Evolutionary conservation across 30 jellyfish, hydroid and myxozoan genomes (phyloP), one percentile per base, ranked within the genome.

Genomic region (Mastigias papua): DNA sequence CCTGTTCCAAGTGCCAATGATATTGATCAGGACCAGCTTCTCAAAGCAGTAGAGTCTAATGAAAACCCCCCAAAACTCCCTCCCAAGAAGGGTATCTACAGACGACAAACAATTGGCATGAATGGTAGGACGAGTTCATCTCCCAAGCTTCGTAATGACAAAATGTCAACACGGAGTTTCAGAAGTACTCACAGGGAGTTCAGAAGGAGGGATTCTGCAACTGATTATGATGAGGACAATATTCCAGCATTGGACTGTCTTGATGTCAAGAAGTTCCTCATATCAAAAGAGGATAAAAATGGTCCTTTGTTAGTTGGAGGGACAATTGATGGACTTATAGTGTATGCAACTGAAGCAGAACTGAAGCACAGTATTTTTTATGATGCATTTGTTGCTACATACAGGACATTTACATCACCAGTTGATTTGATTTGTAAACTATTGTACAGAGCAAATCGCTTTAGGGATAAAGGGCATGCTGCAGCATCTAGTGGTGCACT

Each of bases 241-340:
- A 96, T 95, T 19, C 97, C 97, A 34, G 98, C 98, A 0, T 82
- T 95, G 27, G 99, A 95, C 61, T 90, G 99, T 74, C 31, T 70
- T 20, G 99, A 95, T 73, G 97, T 88, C 10, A 77, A 96, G 27
- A 81, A 82, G 34, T 86, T 90, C 70, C 84, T 95, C 19, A 77
- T 95, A 21, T 95, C 80, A 31, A 95, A 90, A 82, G 97, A 95
- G 21, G 99, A 95, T 74, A 88, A 89, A 69, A 90, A 80, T 72
- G 96, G 97, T 5, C 97, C 98, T 7, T 48, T 95, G 50, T 78
- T 95, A 57, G 95, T 95, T 81, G 99, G 97, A 42, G 99, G 99
- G 28, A 95, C 98, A 23, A 81, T 90, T 34, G 99, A 95, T 87
- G 97, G 98, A 10, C 68, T 95, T 27, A 73, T 95, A 62, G 99